Percentiles rank a stretch among this genome's conserved stretches.
phyloP scores from a whole-genome alignment of 2,113 vertebrate genomes.

The Paracanthobrama guichenoti region DNA sequence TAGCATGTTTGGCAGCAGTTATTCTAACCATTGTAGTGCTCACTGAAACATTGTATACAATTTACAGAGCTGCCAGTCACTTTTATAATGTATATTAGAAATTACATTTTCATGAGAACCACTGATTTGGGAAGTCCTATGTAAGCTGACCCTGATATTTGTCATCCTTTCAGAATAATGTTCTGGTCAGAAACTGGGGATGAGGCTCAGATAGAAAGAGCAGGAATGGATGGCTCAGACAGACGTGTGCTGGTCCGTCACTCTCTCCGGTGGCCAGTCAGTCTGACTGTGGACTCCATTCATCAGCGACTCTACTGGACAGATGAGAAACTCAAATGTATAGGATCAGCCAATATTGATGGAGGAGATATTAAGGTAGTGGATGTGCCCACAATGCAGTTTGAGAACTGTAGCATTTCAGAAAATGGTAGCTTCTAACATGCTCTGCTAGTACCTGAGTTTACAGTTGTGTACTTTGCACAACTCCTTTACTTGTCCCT shows the following conservation, averaged over 20 bases:
- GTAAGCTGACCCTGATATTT: neutral
- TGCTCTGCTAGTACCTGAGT: neutral
- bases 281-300: slow-evolving; percentile 81
- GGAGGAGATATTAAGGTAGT: slow-evolving; percentile 79
- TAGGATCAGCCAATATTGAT: slow-evolving; percentile 84
- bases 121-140: neutral
- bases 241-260: slow-evolving; percentile 72
- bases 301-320: slow-evolving; percentile 87
- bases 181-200: slow-evolving; percentile 89
- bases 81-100: too few relatives aligned
- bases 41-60: too few relatives aligned
- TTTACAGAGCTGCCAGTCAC: too few relatives aligned
- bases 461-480: neutral
- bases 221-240: slow-evolving; percentile 87
- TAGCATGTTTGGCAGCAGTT: too few relatives aligned
- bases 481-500: too few relatives aligned
- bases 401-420: too few relatives aligned
- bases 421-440: neutral
- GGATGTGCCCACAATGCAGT: neutral
- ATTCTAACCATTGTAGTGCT: too few relatives aligned
- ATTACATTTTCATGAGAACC: neutral
- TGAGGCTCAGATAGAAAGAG: slow-evolving; percentile 80
- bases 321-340: slow-evolving; percentile 81
- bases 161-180: slow-evolving; percentile 77
- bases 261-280: slow-evolving; percentile 84